A percentile compares a stretch with the other conserved stretches of the same genome.
Conservation (phyloP, 1,140 invertebrate species). For the Pseudomyrmex cubaensis region DNA sequence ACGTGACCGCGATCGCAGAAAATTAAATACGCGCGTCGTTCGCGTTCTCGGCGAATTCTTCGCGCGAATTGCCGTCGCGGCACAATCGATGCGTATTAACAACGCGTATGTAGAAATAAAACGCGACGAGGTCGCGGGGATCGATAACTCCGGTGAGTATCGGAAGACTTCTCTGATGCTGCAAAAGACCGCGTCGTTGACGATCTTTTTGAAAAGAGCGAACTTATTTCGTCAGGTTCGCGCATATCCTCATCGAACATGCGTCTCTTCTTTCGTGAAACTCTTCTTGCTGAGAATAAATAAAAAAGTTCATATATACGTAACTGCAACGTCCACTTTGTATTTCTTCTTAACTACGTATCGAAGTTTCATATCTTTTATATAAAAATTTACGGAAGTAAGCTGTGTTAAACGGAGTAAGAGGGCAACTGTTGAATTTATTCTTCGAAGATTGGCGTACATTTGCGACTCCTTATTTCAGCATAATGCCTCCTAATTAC, state of each 20-base stretch:
- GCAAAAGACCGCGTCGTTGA: not conserved
- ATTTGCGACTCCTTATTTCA: constrained; percentile 73
- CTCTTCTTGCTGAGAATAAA: not conserved
- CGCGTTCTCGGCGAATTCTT: not conserved
- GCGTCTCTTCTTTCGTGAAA: not conserved
- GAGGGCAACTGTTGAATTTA: not conserved
- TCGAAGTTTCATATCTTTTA: too few species aligned
- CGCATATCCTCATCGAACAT: not conserved
- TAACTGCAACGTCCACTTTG: not conserved
- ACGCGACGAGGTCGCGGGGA: constrained; percentile 5
- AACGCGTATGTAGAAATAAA: constrained; percentile 14
- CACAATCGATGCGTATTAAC: not conserved
- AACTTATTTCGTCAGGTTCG: not conserved
- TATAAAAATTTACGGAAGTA: too few species aligned
- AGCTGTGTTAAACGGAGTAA: too few species aligned
- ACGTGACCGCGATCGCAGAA: not conserved
- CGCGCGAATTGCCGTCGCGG: constrained; percentile 8
- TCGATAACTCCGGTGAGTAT: constrained; percentile 35
- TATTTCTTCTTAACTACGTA: not conserved
- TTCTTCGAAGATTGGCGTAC: constrained; percentile 4
- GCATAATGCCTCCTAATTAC: constrained; percentile 75
- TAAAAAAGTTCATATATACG: not conserved
- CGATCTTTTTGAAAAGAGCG: not conserved
- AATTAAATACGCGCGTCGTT: constrained; percentile 5
- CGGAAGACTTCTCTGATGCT: not conserved